These are phyloP conservation scores for Hypolimnas misippus DNA, from an alignment of 2,888 invertebrate species.

Conservation along the genomic window DNA sequence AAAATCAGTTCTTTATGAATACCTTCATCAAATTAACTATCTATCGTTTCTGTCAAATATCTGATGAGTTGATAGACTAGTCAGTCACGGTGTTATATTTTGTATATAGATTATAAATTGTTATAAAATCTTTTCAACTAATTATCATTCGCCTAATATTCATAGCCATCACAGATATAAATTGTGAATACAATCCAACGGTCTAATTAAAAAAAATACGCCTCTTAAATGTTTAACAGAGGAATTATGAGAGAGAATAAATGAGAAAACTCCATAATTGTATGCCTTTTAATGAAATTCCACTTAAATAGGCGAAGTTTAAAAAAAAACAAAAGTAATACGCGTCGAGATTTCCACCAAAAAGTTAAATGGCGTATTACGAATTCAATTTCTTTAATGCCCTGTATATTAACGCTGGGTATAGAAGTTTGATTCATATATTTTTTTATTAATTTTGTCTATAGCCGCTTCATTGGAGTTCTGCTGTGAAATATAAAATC, in stretches of 20 bases:
- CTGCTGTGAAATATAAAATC: too few species aligned
- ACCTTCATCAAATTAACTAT: too few species aligned
- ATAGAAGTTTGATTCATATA: constrained; percentile 1
- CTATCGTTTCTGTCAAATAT: too few species aligned
- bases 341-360: constrained; percentile 60
- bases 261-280: constrained; percentile 56
- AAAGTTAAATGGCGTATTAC: constrained; percentile 79
- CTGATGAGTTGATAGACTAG: too few species aligned
- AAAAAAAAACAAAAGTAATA: constrained; percentile 65
- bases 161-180: background rate
- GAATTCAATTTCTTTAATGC: constrained; percentile 56
- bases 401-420: constrained; percentile 20
- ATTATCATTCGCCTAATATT: background rate
- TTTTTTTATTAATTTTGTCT: background rate
- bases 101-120: background rate
- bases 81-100: too few species aligned
- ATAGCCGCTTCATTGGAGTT: background rate
- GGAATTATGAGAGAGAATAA: constrained; percentile 51
- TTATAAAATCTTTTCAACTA: background rate
- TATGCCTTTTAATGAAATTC: constrained; percentile 64
- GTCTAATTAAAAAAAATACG: constrained; percentile 43
- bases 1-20: too few species aligned
- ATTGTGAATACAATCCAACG: background rate
- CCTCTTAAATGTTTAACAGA: constrained; percentile 50
- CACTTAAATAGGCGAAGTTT: constrained; percentile 71